phyloP scores from a whole-genome alignment of 1,140 invertebrate species.

The Pseudachorutes palmiensis region DNA sequence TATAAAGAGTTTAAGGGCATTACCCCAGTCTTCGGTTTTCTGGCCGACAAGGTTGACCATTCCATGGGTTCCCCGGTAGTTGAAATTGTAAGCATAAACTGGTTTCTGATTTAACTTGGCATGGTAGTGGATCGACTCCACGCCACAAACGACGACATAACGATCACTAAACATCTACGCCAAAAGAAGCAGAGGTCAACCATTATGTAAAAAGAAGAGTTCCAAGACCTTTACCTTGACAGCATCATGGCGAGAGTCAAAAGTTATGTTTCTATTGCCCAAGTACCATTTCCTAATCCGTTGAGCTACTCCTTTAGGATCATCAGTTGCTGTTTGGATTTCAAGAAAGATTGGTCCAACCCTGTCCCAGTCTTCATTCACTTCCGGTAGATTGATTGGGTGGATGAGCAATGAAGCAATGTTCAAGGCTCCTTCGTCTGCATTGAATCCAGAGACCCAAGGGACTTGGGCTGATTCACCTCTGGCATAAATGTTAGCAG shows the following conservation, averaged over 20 bases:
- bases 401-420: constrained; percentile 25
- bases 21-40: constrained; percentile 36
- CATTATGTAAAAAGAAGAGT: no score
- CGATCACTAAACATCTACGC: constrained; percentile 36
- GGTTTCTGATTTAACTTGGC: constrained; percentile 20
- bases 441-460: constrained; percentile 30
- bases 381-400: not conserved
- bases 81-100: constrained; percentile 31
- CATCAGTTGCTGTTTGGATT: constrained; percentile 14
- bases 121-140: constrained; percentile 30
- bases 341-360: constrained; percentile 30
- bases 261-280: constrained; percentile 21
- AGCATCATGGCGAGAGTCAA: constrained; percentile 26
- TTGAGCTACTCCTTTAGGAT: not conserved
- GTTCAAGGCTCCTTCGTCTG: constrained; percentile 31
- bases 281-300: constrained; percentile 26
- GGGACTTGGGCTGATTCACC: constrained; percentile 24
- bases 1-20: constrained; percentile 28
- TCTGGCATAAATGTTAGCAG: constrained; percentile 24
- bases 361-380: constrained; percentile 35
- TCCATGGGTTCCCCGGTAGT: constrained; percentile 27
- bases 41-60: constrained; percentile 31
- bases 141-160: constrained; percentile 30
- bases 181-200: no score
- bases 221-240: no score